Evolutionary conservation across 2,797 vertebrate species (phyloP), one percentile per base, ranked within the genome.

Genomic region (Notamacropus eugenii): DNA sequence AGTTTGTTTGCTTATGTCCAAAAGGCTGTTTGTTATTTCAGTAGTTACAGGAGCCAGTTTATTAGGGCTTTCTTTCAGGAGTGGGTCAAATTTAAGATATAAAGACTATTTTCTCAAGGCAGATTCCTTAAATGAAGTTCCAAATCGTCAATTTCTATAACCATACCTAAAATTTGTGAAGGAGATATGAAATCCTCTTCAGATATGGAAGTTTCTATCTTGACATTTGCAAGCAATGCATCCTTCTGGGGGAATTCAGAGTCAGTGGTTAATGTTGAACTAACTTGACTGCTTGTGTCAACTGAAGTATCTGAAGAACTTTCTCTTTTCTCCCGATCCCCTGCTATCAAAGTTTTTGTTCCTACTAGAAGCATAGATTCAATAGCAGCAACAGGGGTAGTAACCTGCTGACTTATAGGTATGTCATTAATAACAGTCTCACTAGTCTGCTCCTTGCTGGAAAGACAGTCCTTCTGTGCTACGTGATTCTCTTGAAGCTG

Each of bases 41-140:
- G 52, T 52, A 52, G 52, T 52, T 52, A 52, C 52, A 52, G 52
- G 6, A 52, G 52, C 52, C 6, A 8, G 52, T 52, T 52, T 52
- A 52, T 52, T 52, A 8, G 5, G 52, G 52, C 52, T 52, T 52
- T 52, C 52, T 52, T 52, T 52, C 52, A 52, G 52, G 52, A 52
- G 52, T 6, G 52, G 6, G 52, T 52, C 52, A 52, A 6, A 52
- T 97, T 99, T 99, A 97, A 99, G 99, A 98, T 99, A 99, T 90
- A 99, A 97, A 0, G 99, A 99, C 95, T 56, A 22, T 56, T 56
- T 56, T 56, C 22, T 56, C 55, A 24, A 56, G 22, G 4, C 22
- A 56, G 0, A 56, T 56, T 56, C 55, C 55, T 56, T 56, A 56
- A 56, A 56, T 56, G 55, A 56, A 56, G 55, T 56, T 56, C 55